Evolutionary conservation across 2,888 invertebrate genomes (phyloP).

Genomic region (Stramonita haemastoma): DNA sequence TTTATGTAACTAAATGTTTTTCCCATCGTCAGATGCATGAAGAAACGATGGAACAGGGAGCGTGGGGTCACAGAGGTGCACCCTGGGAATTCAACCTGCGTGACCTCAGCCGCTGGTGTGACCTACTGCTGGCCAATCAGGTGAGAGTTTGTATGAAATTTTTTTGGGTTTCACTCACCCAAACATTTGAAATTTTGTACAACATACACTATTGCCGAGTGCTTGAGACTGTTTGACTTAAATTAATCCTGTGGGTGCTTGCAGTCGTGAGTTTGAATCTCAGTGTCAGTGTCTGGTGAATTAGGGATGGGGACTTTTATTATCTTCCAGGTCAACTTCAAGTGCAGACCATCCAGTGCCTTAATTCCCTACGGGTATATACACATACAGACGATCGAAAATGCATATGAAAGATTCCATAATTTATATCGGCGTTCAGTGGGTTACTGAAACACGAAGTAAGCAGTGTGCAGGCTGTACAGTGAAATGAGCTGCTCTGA

Average conservation of each 20-base stretch:
- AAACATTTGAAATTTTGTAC: too few species aligned
- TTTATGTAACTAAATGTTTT: neutral
- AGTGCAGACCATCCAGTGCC: too few species aligned
- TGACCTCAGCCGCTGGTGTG: slow-evolving; percentile 95
- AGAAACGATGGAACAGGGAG: slow-evolving; percentile 63
- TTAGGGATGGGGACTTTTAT: too few species aligned
- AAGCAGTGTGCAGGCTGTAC: too few species aligned
- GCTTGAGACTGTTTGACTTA: neutral
- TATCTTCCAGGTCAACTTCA: too few species aligned
- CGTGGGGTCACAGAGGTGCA: slow-evolving; percentile 89
- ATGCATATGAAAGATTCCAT: too few species aligned
- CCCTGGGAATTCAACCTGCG: slow-evolving; percentile 99
- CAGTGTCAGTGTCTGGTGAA: too few species aligned
- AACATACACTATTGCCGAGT: neutral
- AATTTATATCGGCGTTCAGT: too few species aligned
- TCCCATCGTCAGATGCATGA: slow-evolving; percentile 61
- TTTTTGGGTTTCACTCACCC: neutral
- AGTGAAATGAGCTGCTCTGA: too few species aligned
- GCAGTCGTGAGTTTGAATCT: neutral
- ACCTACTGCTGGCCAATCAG: slow-evolving; percentile 81
- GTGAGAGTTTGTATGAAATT: slow-evolving; percentile 47
- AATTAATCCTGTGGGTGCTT: neutral
- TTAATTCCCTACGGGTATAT: too few species aligned
- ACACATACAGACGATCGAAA: too few species aligned
- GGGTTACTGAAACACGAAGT: too few species aligned